A percentile compares a stretch with the other conserved stretches of the same genome.
Evolutionary conservation across 1,140 invertebrate genomes (phyloP).

Genomic region (Planococcus citri): DNA sequence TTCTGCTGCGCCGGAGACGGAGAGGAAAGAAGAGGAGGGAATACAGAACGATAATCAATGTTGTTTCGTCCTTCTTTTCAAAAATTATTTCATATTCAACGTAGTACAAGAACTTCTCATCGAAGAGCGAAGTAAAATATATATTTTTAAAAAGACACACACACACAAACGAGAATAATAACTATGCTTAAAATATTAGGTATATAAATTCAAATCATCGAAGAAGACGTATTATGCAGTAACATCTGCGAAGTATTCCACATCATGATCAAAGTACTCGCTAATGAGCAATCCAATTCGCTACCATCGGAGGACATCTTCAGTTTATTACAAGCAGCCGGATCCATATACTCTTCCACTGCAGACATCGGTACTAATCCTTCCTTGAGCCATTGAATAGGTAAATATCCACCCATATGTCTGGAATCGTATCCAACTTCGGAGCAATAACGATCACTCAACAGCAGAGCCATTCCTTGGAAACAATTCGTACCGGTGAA

Average conservation of each 20-base stretch:
- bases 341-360: neutral
- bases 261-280: constrained; percentile 12
- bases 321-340: neutral
- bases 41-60: too few species aligned
- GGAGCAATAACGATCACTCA: neutral
- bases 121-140: too few species aligned
- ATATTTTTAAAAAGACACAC: too few species aligned
- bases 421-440: neutral
- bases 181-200: too few species aligned
- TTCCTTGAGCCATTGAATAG: neutral
- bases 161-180: too few species aligned
- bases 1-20: too few species aligned
- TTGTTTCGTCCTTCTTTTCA: too few species aligned
- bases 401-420: neutral
- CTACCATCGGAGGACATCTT: neutral
- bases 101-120: too few species aligned
- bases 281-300: neutral
- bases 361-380: neutral
- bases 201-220: neutral
- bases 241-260: constrained; percentile 11
- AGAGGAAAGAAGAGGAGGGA: too few species aligned
- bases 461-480: constrained; percentile 1
- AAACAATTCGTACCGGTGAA: constrained; percentile 10
- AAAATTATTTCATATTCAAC: too few species aligned
- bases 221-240: neutral